A percentile compares a stretch with the other conserved stretches of the same genome.
phyloP scores from a whole-genome alignment of 2,888 invertebrate genomes.

The Drosophila borealis region DNA sequence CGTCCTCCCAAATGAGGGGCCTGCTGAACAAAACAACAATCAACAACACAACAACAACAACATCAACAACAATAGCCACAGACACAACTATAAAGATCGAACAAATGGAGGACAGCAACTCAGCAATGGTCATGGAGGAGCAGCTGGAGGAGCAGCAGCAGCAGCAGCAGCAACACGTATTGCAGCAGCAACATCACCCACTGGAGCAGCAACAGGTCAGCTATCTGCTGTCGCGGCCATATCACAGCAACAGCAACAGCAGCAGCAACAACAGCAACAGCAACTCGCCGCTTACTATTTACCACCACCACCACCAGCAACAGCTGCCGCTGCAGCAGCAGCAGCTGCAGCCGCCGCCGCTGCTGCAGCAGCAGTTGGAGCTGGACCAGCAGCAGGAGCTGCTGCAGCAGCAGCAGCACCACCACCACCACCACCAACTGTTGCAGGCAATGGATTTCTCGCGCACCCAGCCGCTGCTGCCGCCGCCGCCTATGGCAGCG shows the following conservation, averaged over 20 bases:
- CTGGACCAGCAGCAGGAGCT: slow-evolving; percentile 50
- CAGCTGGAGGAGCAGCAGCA: slow-evolving; percentile 34
- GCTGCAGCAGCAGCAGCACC: slow-evolving; percentile 70
- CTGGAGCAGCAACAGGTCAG: slow-evolving; percentile 61
- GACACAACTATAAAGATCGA: slow-evolving; percentile 78
- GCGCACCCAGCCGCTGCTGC: slow-evolving; percentile 78
- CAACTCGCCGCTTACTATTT: slow-evolving; percentile 62
- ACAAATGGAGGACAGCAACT: slow-evolving; percentile 80
- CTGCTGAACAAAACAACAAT: slow-evolving; percentile 92
- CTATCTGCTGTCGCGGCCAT: slow-evolving; percentile 59
- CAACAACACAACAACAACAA: slow-evolving; percentile 87
- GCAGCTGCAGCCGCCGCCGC: slow-evolving; percentile 22
- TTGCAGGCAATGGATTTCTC: slow-evolving; percentile 80
- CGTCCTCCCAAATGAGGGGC: slow-evolving; percentile 94
- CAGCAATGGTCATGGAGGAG: slow-evolving; percentile 85
- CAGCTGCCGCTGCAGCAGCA: slow-evolving; percentile 38
- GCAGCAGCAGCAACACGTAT: slow-evolving; percentile 42
- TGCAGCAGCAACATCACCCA: slow-evolving; percentile 57
- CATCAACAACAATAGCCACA: slow-evolving; percentile 72
- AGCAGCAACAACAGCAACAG: slow-evolving; percentile 51
- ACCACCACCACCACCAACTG: slow-evolving; percentile 68
- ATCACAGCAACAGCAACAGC: slow-evolving; percentile 65
- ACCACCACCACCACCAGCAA: slow-evolving; percentile 50
- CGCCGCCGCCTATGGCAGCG: slow-evolving; percentile 79
- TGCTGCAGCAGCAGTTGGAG: slow-evolving; percentile 39